A percentile compares a stretch with the other conserved stretches of the same genome.
phyloP scores from a whole-genome alignment of 2,797 vertebrate species.

The Schizopygopsis pylzovi region DNA sequence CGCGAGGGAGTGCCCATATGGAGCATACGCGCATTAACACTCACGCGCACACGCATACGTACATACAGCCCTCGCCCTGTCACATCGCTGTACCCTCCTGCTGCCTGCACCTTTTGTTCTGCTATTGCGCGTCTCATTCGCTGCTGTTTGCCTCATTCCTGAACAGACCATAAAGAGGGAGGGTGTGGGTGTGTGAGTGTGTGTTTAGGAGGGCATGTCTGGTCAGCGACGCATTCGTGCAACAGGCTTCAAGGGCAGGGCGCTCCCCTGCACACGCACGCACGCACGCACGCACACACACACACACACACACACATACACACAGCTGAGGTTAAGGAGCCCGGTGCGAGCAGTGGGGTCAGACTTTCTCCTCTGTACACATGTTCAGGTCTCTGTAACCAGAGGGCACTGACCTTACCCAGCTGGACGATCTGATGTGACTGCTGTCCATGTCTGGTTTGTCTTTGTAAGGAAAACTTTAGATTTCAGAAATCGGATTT shows the following conservation, averaged over 20 bases:
- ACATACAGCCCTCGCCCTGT: slow-evolving; percentile 54
- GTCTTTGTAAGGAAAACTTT: not conserved
- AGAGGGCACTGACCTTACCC: slow-evolving; percentile 56
- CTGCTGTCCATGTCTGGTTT: slow-evolving; percentile 16
- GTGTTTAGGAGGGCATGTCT: slow-evolving; percentile 42
- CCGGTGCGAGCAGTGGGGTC: slow-evolving; percentile 33
- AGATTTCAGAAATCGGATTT: not conserved
- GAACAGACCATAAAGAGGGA: slow-evolving; percentile 51
- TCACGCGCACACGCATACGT: slow-evolving; percentile 50
- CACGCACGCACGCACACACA: slow-evolving; percentile 54
- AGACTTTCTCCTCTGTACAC: slow-evolving; percentile 51
- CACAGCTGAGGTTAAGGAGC: slow-evolving; percentile 45
- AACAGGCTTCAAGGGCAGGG: slow-evolving; percentile 46
- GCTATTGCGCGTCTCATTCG: slow-evolving; percentile 52
- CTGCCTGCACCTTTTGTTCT: slow-evolving; percentile 70
- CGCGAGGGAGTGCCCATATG: slow-evolving; percentile 74
- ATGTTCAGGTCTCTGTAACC: slow-evolving; percentile 46
- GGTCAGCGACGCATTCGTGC: slow-evolving; percentile 40
- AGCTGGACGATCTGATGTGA: slow-evolving; percentile 54
- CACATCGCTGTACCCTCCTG: slow-evolving; percentile 66
- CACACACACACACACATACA: slow-evolving; percentile 50
- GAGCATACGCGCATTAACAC: slow-evolving; percentile 64
- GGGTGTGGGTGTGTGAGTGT: slow-evolving; percentile 55
- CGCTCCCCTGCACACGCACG: slow-evolving; percentile 2
- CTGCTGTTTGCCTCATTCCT: slow-evolving; percentile 63